phyloP scores from a whole-genome alignment of 1,140 invertebrate genomes.

The Drosophila miranda region DNA sequence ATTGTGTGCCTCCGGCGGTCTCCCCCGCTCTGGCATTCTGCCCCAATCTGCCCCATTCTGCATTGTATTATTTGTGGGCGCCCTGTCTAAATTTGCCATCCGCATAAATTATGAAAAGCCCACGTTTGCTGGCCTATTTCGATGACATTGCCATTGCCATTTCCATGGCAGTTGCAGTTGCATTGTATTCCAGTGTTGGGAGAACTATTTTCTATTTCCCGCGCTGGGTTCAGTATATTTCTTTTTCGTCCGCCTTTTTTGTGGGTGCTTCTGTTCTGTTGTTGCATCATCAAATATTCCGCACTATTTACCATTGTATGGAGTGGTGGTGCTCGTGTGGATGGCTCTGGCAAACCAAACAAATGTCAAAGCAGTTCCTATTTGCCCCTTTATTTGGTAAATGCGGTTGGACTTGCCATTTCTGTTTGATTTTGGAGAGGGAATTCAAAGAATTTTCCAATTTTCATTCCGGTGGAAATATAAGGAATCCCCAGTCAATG shows the following conservation, averaged over 20 bases:
- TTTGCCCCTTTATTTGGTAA: constrained; percentile 52
- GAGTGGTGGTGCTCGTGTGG: constrained; percentile 24
- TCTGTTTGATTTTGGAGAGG: constrained; percentile 14
- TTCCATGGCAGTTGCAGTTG: too few relatives aligned
- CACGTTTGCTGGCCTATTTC: constrained; percentile 16
- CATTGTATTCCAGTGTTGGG: constrained; percentile 3
- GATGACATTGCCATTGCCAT: constrained; percentile 13
- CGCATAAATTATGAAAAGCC: constrained; percentile 45
- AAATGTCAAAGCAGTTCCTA: constrained; percentile 49
- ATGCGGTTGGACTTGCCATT: constrained; percentile 44
- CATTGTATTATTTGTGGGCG: constrained; percentile 29
- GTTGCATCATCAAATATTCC: constrained; percentile 47
- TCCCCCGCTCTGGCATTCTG: background rate
- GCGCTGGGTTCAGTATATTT: background rate
- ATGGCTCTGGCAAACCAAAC: constrained; percentile 49
- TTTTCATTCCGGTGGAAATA: too few relatives aligned
- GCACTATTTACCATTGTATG: constrained; percentile 44
- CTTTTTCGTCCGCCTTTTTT: constrained; percentile 6
- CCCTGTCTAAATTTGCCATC: constrained; percentile 2
- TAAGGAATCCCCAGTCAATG: too few relatives aligned
- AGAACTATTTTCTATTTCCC: constrained; percentile 23
- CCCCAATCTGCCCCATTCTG: background rate
- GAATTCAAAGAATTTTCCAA: constrained; percentile 1
- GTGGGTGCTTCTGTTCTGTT: background rate
- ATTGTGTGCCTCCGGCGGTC: constrained; percentile 1